Evolutionary conservation across 2,113 vertebrate genomes (phyloP).

Genomic region (Phrynosoma platyrhinos): DNA sequence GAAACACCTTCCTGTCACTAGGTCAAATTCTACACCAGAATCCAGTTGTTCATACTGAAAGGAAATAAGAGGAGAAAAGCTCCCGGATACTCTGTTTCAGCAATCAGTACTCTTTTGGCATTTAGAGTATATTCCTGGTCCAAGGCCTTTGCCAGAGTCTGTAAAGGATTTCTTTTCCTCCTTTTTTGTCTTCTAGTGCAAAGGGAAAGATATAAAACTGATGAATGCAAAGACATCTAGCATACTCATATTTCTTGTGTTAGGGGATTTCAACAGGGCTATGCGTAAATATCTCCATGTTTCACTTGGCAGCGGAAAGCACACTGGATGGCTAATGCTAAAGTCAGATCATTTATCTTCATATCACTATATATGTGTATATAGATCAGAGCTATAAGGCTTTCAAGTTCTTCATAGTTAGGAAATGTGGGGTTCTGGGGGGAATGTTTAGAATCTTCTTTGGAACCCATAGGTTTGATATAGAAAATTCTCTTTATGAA

Average conservation of each 20-base stretch:
- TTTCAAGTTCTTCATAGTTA: slow-evolving; percentile 43
- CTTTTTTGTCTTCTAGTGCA: slow-evolving; percentile 63
- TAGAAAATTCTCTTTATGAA: slow-evolving; percentile 27
- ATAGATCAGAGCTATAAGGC: slow-evolving; percentile 42
- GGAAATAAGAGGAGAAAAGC: slow-evolving; percentile 60
- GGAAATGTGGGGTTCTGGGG: neutral
- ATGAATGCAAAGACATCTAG: slow-evolving; percentile 68
- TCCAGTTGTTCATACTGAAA: slow-evolving; percentile 64
- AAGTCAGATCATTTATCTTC: slow-evolving; percentile 65
- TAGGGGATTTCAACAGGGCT: slow-evolving; percentile 64
- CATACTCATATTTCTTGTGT: slow-evolving; percentile 56
- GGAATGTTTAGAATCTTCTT: slow-evolving; percentile 10
- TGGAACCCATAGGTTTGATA: neutral
- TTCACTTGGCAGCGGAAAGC: slow-evolving; percentile 68
- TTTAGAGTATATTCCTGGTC: slow-evolving; percentile 55
- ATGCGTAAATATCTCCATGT: slow-evolving; percentile 54
- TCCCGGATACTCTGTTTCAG: slow-evolving; percentile 71
- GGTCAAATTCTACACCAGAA: slow-evolving; percentile 66
- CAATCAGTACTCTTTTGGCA: slow-evolving; percentile 72
- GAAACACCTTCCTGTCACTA: slow-evolving; percentile 63
- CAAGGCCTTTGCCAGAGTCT: slow-evolving; percentile 68
- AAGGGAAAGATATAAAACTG: slow-evolving; percentile 72
- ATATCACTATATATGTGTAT: slow-evolving; percentile 28
- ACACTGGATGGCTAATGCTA: slow-evolving; percentile 60
- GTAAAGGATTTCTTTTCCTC: slow-evolving; percentile 42